Evolutionary conservation across 2,113 vertebrate genomes (phyloP).

Genomic region (Oncorhynchus mykiss): DNA sequence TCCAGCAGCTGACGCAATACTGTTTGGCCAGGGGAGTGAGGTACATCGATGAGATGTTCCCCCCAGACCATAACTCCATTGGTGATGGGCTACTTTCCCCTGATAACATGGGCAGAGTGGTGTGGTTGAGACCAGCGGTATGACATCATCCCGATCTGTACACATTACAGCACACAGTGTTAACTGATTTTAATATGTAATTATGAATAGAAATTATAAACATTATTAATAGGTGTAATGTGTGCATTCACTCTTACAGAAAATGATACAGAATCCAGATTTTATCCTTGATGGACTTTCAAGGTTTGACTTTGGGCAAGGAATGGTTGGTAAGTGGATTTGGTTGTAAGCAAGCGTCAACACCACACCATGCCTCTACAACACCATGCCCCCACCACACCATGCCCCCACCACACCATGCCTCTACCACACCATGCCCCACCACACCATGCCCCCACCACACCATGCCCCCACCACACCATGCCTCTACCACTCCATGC

Average conservation of each 20-base stretch:
- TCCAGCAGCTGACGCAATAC: constrained; percentile 45
- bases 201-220: neutral
- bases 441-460: too few relatives aligned
- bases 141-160: neutral
- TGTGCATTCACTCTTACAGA: constrained; percentile 41
- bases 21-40: constrained; percentile 17
- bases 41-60: constrained; percentile 66
- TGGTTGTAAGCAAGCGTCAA: neutral
- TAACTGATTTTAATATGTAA: neutral
- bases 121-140: constrained; percentile 57
- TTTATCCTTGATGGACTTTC: constrained; percentile 60
- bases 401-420: too few relatives aligned
- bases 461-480: too few relatives aligned
- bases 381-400: too few relatives aligned
- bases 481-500: too few relatives aligned
- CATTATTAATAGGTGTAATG: neutral
- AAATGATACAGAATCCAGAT: constrained; percentile 41
- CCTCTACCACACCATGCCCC: too few relatives aligned
- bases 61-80: constrained; percentile 64
- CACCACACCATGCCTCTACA: too few relatives aligned
- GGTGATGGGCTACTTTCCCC: constrained; percentile 44
- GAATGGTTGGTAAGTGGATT: constrained; percentile 53
- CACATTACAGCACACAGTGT: neutral
- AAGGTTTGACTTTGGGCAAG: constrained; percentile 72
- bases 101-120: constrained; percentile 18